A percentile compares a stretch with the other conserved stretches of the same genome.
Conservation (phyloP, 2,113 vertebrate genomes). For the Trogon surrucura region DNA sequence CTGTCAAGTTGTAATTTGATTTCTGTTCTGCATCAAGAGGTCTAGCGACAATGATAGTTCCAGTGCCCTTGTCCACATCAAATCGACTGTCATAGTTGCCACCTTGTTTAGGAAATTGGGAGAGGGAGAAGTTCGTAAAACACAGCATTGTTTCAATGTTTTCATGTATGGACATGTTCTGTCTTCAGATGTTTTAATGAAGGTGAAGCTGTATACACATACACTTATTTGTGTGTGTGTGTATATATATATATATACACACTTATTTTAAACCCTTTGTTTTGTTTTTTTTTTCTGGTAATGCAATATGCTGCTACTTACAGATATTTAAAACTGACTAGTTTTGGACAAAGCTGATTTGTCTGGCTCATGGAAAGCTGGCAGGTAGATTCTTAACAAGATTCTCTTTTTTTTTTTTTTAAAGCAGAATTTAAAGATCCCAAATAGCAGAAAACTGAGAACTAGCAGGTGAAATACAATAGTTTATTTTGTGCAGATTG, state of each 20-base stretch:
- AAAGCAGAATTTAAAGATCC: neutral
- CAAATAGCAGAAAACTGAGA: neutral
- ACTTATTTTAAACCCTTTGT: neutral
- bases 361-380: neutral
- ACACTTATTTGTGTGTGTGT: neutral
- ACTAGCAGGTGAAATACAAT: neutral
- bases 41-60: slow-evolving; percentile 91
- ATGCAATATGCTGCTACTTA: neutral
- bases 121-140: slow-evolving; percentile 67
- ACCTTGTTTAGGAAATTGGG: slow-evolving; percentile 80
- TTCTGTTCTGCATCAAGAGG: slow-evolving; percentile 94
- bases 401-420: neutral
- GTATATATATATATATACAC: neutral
- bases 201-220: slow-evolving; percentile 3
- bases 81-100: slow-evolving; percentile 97
- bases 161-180: slow-evolving; percentile 10
- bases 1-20: slow-evolving; percentile 96
- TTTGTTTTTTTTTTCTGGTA: neutral
- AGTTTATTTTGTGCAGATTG: neutral
- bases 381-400: neutral
- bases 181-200: slow-evolving; percentile 33
- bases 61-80: slow-evolving; percentile 95
- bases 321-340: neutral
- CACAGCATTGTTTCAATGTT: neutral
- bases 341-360: neutral